These are phyloP conservation scores for Acleris holmiana DNA, from an alignment of 2,888 invertebrate species.

Conservation along the genomic window DNA sequence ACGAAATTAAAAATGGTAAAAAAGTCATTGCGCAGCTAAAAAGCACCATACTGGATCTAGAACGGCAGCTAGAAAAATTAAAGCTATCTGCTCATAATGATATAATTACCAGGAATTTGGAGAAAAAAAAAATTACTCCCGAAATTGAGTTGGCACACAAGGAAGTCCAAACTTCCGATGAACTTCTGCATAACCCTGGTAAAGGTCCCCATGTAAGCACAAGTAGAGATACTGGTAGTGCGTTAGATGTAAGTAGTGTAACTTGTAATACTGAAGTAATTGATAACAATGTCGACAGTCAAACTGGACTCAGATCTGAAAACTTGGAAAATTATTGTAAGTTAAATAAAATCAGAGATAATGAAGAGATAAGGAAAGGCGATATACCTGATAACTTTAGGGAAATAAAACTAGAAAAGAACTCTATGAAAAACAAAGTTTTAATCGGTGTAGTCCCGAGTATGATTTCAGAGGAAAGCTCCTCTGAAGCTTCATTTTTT, in stretches of 20 bases:
- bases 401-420: constrained; percentile 19
- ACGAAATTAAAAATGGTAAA: constrained; percentile 71
- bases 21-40: constrained; percentile 66
- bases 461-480: constrained; percentile 49
- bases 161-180: constrained; percentile 67
- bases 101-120: constrained; percentile 64
- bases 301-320: constrained; percentile 75
- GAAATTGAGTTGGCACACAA: constrained; percentile 56
- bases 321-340: constrained; percentile 82
- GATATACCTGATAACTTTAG: constrained; percentile 47
- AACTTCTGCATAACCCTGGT: constrained; percentile 66
- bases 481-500: constrained; percentile 68
- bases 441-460: neutral
- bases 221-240: constrained; percentile 70
- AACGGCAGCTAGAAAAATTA: constrained; percentile 71
- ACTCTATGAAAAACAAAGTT: constrained; percentile 4
- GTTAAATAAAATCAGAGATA: constrained; percentile 80
- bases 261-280: constrained; percentile 59
- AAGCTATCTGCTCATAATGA: constrained; percentile 69
- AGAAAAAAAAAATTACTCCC: constrained; percentile 54
- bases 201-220: constrained; percentile 67
- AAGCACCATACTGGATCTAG: constrained; percentile 66
- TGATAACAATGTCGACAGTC: constrained; percentile 55
- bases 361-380: constrained; percentile 60
- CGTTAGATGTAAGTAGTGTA: constrained; percentile 71